phyloP scores from a whole-genome alignment of 2,888 invertebrate species.

The Hirtodrosophila duncani region DNA sequence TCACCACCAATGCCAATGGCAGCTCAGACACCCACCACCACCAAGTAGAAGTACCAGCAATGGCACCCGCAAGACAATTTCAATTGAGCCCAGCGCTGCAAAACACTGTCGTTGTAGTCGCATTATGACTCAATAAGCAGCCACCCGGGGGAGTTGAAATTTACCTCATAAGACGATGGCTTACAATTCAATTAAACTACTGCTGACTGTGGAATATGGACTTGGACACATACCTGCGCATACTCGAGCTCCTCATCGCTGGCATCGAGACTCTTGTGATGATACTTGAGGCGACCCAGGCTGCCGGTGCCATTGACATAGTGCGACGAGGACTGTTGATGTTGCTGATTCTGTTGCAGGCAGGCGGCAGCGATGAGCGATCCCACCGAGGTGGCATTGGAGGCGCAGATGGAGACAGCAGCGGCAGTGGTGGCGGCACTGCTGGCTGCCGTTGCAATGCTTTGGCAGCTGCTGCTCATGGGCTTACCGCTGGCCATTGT shows the following conservation, averaged over 20 bases:
- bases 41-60: too few species aligned
- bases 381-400: conserved; percentile 63
- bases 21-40: conserved; percentile 15
- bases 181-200: conserved; percentile 19
- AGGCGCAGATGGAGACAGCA: conserved; percentile 55
- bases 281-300: conserved; percentile 74
- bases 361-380: conserved; percentile 58
- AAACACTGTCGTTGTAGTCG: conserved; percentile 48
- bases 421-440: conserved; percentile 55
- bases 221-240: conserved; percentile 78
- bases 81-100: conserved; percentile 63
- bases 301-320: conserved; percentile 77
- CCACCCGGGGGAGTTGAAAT: conserved; percentile 12
- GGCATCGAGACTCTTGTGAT: conserved; percentile 75
- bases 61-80: conserved; percentile 61
- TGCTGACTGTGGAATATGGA: not conserved
- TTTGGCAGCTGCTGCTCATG: conserved; percentile 75
- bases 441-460: conserved; percentile 65
- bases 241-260: conserved; percentile 81
- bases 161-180: too few species aligned
- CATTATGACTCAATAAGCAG: conserved; percentile 58
- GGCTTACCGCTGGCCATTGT: conserved; percentile 59
- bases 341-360: conserved; percentile 33
- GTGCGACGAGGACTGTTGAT: conserved; percentile 38
- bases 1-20: conserved; percentile 42